Evolutionary conservation across 2,797 vertebrate genomes (phyloP), one percentile per base, ranked within the genome.

Genomic region (Oryzias dopingdopingensis): DNA sequence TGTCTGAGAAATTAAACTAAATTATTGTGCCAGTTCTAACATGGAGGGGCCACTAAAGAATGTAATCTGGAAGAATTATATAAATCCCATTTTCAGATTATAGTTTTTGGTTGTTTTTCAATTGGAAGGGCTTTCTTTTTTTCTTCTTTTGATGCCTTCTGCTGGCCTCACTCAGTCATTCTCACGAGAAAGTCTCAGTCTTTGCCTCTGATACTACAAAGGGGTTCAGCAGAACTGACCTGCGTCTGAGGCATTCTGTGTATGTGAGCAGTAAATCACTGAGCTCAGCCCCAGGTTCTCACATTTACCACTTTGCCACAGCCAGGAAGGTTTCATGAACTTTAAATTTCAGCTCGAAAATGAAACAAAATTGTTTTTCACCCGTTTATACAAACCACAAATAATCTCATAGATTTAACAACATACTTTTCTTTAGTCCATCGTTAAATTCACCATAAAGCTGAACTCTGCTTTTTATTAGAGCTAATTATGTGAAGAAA

Each of bases 131-230:
- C 55, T 62, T 83, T 22, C 18, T 18, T n/a, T 16, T 14, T 14
- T 22, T n/a, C 41, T 84, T 82, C 58, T 83, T 77, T 68, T 72
- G 72, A 85, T 83, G 82, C 50, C 61, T 82, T 29, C 2, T 55
- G 46, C 52, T 56, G 15, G 22, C 46, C 54, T 55, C 60, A 26
- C 59, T 74, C 32, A 37, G 32, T 37, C 23, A 65, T 88, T 91
- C 84, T 77, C 84, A 87, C 24, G 82, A 88, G 88, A 90, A 90
- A 80, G 72, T 84, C 54, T 57, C 61, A 67, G 69, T 62, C 69
- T 62, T 75, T 60, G 12, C 32, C 56, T 57, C 51, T 47, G 62
- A 71, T 29, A 60, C 58, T 48, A 59, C 58, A 74, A 72, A 65
- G 56, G 56, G 56, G 17, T 15, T 41, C 23, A 50, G 65, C 65